Percentiles rank a stretch among this genome's conserved stretches.
Conservation (phyloP, 2,888 invertebrate genomes). For the Loripinus fragilis region DNA sequence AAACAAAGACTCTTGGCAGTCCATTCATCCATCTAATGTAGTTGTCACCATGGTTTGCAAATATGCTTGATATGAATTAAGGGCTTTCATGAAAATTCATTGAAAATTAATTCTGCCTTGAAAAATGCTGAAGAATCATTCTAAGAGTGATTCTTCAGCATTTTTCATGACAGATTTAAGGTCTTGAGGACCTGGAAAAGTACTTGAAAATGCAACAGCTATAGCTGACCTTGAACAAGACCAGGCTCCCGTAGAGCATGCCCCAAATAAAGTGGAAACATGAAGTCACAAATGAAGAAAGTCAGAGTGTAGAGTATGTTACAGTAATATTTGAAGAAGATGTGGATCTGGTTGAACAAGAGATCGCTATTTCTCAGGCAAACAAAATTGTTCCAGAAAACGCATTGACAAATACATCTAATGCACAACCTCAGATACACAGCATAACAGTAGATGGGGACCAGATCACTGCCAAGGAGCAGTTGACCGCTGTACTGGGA, state of each 20-base stretch:
- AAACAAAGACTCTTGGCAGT: no score
- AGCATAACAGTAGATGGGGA: background rate
- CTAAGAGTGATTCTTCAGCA: no score
- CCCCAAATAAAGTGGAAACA: background rate
- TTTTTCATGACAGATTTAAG: no score
- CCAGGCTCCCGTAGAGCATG: background rate
- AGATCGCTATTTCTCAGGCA: background rate
- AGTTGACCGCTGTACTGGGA: background rate
- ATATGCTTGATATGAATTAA: no score
- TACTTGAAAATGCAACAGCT: background rate
- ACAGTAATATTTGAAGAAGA: conserved; percentile 7
- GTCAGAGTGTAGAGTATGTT: background rate
- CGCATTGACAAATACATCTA: background rate
- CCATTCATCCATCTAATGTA: no score
- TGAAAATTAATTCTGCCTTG: no score
- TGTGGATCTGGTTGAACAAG: background rate
- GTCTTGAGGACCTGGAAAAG: no score
- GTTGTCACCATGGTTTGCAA: no score
- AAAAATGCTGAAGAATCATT: no score
- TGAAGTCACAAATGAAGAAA: background rate
- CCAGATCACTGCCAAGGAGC: background rate
- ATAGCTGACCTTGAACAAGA: background rate
- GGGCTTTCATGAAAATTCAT: no score
- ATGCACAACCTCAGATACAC: background rate
- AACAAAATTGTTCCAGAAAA: background rate